Evolutionary conservation across 2,113 vertebrate genomes (phyloP).

Genomic region (Aspidoscelis tigris): DNA sequence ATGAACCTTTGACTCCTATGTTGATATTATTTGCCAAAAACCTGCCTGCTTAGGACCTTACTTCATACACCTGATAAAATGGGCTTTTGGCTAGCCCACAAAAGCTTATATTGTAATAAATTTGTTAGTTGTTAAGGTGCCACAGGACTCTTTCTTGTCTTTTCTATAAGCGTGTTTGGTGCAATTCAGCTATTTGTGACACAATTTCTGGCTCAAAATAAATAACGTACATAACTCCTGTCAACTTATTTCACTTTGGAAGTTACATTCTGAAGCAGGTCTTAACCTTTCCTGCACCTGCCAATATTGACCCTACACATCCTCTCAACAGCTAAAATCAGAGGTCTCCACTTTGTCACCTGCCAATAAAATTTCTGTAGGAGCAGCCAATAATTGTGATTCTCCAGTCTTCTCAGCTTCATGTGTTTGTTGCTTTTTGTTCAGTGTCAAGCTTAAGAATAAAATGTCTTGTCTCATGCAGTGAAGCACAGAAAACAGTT

Average conservation of each 20-base stretch:
- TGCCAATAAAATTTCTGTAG: slow-evolving; percentile 62
- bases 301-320: slow-evolving; percentile 57
- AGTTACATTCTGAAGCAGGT: slow-evolving; percentile 64
- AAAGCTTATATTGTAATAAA: background rate
- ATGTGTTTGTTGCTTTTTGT: slow-evolving; percentile 66
- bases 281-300: slow-evolving; percentile 62
- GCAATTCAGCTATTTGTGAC: slow-evolving; percentile 72
- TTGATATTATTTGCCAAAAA: background rate
- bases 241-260: slow-evolving; percentile 71
- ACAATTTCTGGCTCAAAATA: slow-evolving; percentile 74
- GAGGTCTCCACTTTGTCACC: slow-evolving; percentile 56
- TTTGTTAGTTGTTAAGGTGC: background rate
- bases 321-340: slow-evolving; percentile 52
- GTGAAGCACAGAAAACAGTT: slow-evolving; percentile 56
- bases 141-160: background rate
- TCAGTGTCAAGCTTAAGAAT: slow-evolving; percentile 63
- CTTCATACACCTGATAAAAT: background rate
- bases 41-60: background rate
- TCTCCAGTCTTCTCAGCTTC: slow-evolving; percentile 63
- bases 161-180: slow-evolving; percentile 30
- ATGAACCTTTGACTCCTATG: background rate
- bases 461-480: slow-evolving; percentile 67
- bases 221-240: slow-evolving; percentile 70
- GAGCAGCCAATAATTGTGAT: slow-evolving; percentile 64
- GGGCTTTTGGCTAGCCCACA: background rate